A percentile compares a stretch with the other conserved stretches of the same genome.
Conservation (phyloP, 2,797 vertebrate genomes). For the Manis pentadactyla region DNA sequence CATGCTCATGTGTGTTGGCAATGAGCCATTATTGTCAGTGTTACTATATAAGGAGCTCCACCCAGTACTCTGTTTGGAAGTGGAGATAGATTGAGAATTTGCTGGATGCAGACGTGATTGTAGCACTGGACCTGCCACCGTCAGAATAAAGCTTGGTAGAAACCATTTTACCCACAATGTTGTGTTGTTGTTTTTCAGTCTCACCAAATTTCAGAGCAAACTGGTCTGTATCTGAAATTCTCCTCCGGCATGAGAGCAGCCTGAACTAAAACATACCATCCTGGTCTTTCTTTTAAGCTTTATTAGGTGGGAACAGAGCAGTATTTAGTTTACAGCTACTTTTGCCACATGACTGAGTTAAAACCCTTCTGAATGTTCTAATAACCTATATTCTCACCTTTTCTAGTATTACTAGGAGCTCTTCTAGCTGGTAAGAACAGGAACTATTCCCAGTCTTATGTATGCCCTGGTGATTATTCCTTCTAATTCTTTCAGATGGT, state of each 20-base stretch:
- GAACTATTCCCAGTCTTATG: not conserved
- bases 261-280: not conserved
- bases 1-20: no score
- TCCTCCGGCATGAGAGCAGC: not conserved
- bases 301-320: not conserved
- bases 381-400: not conserved
- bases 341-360: slow-evolving; percentile 7
- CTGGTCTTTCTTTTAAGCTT: slow-evolving; percentile 13
- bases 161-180: no score
- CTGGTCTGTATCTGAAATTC: no score
- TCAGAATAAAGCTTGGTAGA: no score
- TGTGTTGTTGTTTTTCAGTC: no score
- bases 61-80: no score
- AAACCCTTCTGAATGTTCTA: not conserved
- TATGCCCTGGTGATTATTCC: not conserved
- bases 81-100: no score
- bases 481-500: slow-evolving; percentile 5
- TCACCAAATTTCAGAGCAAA: no score
- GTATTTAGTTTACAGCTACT: not conserved
- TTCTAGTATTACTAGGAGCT: not conserved
- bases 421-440: not conserved
- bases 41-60: no score
- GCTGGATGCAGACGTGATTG: no score
- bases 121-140: no score
- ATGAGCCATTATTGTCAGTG: no score